phyloP scores from a whole-genome alignment of 2,888 invertebrate genomes.

The Augiades crinisus region DNA sequence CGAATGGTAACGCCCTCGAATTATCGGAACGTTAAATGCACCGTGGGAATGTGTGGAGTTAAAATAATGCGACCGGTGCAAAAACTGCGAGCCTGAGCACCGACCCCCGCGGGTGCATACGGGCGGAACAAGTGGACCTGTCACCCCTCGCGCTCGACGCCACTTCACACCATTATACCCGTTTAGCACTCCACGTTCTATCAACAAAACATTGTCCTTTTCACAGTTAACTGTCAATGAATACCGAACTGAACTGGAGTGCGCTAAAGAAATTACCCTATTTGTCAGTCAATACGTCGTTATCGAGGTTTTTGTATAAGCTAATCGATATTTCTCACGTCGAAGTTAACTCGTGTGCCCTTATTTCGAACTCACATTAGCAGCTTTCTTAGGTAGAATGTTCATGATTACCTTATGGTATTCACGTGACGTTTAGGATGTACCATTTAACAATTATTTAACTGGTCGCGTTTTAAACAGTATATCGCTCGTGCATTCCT shows the following conservation, averaged over 20 bases:
- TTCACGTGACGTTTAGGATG: too few species aligned
- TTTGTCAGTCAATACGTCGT: background rate
- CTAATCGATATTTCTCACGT: background rate
- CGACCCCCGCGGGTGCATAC: slow-evolving; percentile 75
- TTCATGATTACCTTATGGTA: too few species aligned
- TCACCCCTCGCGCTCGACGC: slow-evolving; percentile 32
- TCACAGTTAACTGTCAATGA: slow-evolving; percentile 8
- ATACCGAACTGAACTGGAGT: slow-evolving; percentile 2
- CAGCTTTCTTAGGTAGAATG: too few species aligned
- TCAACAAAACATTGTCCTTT: slow-evolving; percentile 19
- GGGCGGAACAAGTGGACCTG: slow-evolving; percentile 76
- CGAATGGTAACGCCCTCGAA: slow-evolving; percentile 12
- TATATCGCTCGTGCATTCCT: too few species aligned
- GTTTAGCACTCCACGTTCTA: slow-evolving; percentile 14
- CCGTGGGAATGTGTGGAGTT: slow-evolving; percentile 65
- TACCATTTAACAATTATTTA: too few species aligned
- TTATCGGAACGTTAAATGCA: slow-evolving; percentile 27
- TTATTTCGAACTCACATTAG: too few species aligned
- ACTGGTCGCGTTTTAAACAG: too few species aligned
- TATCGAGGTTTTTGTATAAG: background rate
- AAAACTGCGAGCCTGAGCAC: slow-evolving; percentile 59
- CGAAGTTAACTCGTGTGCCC: too few species aligned
- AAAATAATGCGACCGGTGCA: slow-evolving; percentile 66
- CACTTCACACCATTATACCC: slow-evolving; percentile 29
- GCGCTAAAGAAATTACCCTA: background rate